Base-by-base conservation (phyloP, 2,888 invertebrate species). In the Maniola hyperantus region DNA sequence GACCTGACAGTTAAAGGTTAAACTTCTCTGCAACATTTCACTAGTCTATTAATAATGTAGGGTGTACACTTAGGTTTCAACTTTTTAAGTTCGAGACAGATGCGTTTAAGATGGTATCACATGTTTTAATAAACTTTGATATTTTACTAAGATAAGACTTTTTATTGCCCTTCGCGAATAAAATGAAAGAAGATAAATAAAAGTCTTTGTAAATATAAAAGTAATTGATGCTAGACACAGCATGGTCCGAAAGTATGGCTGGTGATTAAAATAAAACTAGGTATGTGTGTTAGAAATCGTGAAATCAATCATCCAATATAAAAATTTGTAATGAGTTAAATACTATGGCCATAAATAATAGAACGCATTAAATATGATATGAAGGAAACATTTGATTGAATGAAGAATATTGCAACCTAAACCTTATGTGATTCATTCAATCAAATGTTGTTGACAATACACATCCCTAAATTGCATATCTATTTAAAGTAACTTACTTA, bases 31-130 rank as follows among this genome's bases (percentile, higher is more conserved):
- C 15, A n/a, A 8, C 20, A 34, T 42, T 20, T 36, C 18, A 13
- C 10, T 1, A 36, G 26, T 18, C 15, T 51, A 34, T 33, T 20
- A 10, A 11, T 18, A 1, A 26, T 13, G 26, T 7, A 1, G 15
- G 10, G 33, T 46, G 68, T 54, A 34, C 39, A 20, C 64, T 42
- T 53, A 53, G 62, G 57, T 26, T 42, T 57, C 42, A 57, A 57
- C 42, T 57, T 51, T 62, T 62, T 62, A 62, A 62, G 62, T 53
- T n/a, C 15, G 10, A 42, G 64, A 64, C 65, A 65, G 60, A 55
- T 68, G 65, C 36, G 34, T 69, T 57, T 61, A 66, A 66, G 62
- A 70, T 68, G 64, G 36, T 68, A 70, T 70, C 67, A 54, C 34
- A 51, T 46, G 46, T 26, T 69, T 66, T 61, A 51, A 69, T 64